Evolutionary conservation across 2,113 vertebrate genomes (phyloP).

Genomic region (Coturnix japonica): DNA sequence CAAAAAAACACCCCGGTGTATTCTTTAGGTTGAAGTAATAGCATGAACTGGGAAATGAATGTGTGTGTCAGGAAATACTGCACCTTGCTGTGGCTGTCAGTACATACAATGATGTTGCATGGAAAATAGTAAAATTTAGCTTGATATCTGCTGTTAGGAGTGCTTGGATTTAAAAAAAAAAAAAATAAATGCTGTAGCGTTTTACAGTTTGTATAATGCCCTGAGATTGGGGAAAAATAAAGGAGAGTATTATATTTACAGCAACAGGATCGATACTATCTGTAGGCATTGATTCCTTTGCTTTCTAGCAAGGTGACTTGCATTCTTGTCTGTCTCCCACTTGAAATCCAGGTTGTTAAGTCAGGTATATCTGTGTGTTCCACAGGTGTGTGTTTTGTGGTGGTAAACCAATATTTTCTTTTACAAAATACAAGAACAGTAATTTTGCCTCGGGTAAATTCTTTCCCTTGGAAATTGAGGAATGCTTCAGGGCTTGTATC

Average conservation of each 20-base stretch:
- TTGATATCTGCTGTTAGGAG: neutral
- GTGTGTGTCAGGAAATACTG: fast-evolving
- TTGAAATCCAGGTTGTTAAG: neutral
- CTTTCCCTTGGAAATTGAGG: neutral
- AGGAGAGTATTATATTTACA: neutral
- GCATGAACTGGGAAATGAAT: neutral
- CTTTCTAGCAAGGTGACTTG: neutral
- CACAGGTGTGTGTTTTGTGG: neutral
- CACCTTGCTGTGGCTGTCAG: neutral
- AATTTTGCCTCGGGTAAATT: neutral
- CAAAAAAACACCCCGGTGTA: neutral
- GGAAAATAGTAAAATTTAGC: neutral
- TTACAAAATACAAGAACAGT: neutral
- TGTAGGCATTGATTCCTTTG: neutral
- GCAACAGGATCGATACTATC: neutral
- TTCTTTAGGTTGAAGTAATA: neutral
- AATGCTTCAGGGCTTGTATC: neutral
- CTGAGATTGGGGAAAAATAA: neutral
- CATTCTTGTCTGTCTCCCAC: neutral
- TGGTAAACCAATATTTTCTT: neutral
- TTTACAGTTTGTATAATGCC: neutral
- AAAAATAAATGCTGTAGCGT: neutral
- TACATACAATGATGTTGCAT: neutral
- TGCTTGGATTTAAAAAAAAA: neutral
- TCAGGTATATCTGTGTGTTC: neutral